Evolutionary conservation across 2,113 vertebrate species (phyloP).

Genomic region (Stegastes partitus): DNA sequence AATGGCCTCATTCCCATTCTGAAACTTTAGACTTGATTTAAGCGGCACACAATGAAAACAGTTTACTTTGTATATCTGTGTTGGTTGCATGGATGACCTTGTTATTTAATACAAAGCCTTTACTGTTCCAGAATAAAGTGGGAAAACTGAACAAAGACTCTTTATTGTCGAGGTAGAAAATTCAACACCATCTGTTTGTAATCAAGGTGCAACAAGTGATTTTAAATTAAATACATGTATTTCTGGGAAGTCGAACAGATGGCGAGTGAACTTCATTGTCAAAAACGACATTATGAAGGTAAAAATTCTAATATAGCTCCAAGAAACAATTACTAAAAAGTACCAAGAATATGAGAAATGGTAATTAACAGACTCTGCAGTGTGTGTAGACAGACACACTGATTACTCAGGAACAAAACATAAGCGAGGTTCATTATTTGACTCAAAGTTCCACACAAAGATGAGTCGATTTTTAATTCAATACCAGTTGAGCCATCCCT

Average conservation of each 20-base stretch:
- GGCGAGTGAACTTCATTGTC: not conserved
- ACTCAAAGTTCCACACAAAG: not conserved
- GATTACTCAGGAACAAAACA: not conserved
- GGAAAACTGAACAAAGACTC: not conserved
- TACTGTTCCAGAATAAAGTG: not conserved
- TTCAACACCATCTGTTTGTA: too few relatives aligned
- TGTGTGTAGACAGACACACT: too few relatives aligned
- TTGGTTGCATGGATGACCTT: too few relatives aligned
- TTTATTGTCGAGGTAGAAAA: too few relatives aligned
- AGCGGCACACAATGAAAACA: too few relatives aligned
- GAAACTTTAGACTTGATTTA: not conserved
- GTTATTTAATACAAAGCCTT: not conserved
- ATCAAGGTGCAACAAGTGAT: too few relatives aligned
- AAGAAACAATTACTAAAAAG: not conserved
- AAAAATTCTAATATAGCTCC: too few relatives aligned
- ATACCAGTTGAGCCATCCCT: not conserved
- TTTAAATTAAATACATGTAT: too few relatives aligned
- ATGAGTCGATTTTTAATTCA: constrained; percentile 6
- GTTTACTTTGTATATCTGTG: too few relatives aligned
- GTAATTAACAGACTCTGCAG: not conserved
- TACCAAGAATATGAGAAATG: not conserved
- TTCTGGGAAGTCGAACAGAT: not conserved
- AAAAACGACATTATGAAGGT: not conserved
- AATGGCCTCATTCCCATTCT: not conserved
- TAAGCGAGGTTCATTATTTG: too few relatives aligned